Evolutionary conservation across 1,140 invertebrate species (phyloP).

Genomic region (Ruditapes philippinarum): DNA sequence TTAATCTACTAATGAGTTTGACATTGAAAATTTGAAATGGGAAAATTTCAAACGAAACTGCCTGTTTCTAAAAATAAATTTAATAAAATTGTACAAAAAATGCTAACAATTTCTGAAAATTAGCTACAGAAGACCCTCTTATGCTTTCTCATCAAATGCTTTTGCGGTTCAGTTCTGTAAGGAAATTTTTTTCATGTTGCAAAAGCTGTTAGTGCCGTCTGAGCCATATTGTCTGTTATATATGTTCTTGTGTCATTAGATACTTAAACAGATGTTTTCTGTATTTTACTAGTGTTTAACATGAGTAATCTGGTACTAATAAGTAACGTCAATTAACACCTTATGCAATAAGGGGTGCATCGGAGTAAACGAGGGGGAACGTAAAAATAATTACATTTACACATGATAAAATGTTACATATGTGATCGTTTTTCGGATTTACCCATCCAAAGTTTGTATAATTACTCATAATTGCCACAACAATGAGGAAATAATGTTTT

Average conservation of each 20-base stretch:
- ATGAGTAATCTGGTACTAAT: background rate
- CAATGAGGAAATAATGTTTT: slow-evolving; percentile 24
- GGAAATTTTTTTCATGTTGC: too few species aligned
- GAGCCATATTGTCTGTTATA: background rate
- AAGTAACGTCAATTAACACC: slow-evolving; percentile 18
- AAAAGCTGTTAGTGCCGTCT: background rate
- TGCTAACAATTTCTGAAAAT: too few species aligned
- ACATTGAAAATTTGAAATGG: too few species aligned
- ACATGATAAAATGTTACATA: slow-evolving; percentile 28
- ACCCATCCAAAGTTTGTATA: slow-evolving; percentile 17
- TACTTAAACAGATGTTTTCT: slow-evolving; percentile 12
- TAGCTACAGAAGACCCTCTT: too few species aligned
- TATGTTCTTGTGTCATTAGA: slow-evolving; percentile 30
- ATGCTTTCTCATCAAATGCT: too few species aligned
- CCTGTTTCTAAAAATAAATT: too few species aligned
- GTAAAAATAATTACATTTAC: slow-evolving; percentile 16
- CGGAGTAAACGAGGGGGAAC: background rate
- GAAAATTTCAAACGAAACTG: too few species aligned
- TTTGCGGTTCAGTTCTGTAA: too few species aligned
- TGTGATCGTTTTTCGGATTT: slow-evolving; percentile 34
- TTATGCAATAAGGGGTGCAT: slow-evolving; percentile 13
- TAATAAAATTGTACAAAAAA: too few species aligned
- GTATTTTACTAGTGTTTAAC: background rate
- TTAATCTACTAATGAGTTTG: too few species aligned
- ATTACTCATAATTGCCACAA: slow-evolving; percentile 2